Conservation (phyloP, 2,113 vertebrate species). For the Orientallactaga bullata region DNA sequence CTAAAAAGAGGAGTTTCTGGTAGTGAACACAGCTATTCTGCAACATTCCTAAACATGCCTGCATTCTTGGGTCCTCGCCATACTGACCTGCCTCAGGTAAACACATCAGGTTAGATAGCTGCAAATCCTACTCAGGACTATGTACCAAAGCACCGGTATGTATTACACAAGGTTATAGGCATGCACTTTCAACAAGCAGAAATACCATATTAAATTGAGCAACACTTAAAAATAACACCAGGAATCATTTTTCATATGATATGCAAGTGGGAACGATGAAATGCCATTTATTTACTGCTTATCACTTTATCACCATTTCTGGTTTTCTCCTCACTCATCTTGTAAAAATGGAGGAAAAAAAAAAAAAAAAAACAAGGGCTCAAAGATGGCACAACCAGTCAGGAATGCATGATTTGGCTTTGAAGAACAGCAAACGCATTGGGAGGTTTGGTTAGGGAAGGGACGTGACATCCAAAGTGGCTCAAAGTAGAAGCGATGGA, state of each 20-base stretch:
- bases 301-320: conserved; percentile 45
- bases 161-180: background rate
- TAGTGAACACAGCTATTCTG: background rate
- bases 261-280: background rate
- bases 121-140: background rate
- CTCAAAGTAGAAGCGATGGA: background rate
- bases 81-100: background rate
- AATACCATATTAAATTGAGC: background rate
- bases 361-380: conserved; percentile 1
- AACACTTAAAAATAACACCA: conserved; percentile 56
- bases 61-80: background rate
- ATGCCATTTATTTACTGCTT: conserved; percentile 41
- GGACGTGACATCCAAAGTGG: background rate
- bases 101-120: background rate
- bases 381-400: background rate
- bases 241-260: conserved; percentile 34
- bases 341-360: conserved; percentile 4
- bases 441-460: background rate
- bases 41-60: background rate
- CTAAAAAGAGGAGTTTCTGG: background rate
- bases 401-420: background rate
- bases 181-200: background rate
- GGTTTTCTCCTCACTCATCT: conserved; percentile 32
- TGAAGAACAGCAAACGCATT: background rate
- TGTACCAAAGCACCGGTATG: background rate